A percentile compares a stretch with the other conserved stretches of the same genome.
These are phyloP conservation scores for Leptopilina drosophilae DNA, from an alignment of 2,888 invertebrate genomes.

Conservation along the genomic window DNA sequence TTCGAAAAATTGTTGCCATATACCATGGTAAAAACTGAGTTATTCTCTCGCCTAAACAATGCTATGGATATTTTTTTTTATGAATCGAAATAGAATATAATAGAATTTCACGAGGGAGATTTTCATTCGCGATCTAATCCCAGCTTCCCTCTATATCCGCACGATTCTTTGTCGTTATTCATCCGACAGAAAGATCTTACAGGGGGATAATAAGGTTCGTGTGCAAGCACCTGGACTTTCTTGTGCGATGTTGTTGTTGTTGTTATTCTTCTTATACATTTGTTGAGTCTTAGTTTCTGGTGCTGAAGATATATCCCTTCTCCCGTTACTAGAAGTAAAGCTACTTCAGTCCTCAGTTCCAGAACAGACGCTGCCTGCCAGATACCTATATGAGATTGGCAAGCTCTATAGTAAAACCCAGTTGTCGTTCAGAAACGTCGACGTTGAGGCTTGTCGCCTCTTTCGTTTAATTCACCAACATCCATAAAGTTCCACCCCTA, in stretches of 20 bases:
- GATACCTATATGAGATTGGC: constrained; percentile 65
- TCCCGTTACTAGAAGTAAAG: constrained; percentile 6
- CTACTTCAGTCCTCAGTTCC: constrained; percentile 29
- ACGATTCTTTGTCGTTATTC: constrained; percentile 11
- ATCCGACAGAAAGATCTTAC: constrained; percentile 8
- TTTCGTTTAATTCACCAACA: constrained; percentile 35
- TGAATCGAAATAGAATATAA: not conserved
- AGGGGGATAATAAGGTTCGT: not conserved
- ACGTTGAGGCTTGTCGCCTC: constrained; percentile 57
- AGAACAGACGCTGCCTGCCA: constrained; percentile 44
- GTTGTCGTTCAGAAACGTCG: constrained; percentile 65
- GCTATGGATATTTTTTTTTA: too few relatives aligned
- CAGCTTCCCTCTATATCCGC: not conserved
- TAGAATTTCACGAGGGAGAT: not conserved
- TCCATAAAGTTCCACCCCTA: not conserved
- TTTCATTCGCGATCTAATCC: constrained; percentile 10
- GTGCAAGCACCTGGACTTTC: constrained; percentile 23
- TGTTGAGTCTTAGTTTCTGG: constrained; percentile 17
- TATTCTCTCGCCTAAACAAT: too few relatives aligned
- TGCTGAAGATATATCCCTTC: constrained; percentile 32
- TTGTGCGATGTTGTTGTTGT: constrained; percentile 9
- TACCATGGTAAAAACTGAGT: too few relatives aligned
- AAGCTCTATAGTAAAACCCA: constrained; percentile 63
- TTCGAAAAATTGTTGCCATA: too few relatives aligned
- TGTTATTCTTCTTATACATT: constrained; percentile 1